Evolutionary conservation across 2,888 invertebrate genomes (phyloP), one percentile per base, ranked within the genome.

Genomic region (Mesorhabditis spiculigera): DNA sequence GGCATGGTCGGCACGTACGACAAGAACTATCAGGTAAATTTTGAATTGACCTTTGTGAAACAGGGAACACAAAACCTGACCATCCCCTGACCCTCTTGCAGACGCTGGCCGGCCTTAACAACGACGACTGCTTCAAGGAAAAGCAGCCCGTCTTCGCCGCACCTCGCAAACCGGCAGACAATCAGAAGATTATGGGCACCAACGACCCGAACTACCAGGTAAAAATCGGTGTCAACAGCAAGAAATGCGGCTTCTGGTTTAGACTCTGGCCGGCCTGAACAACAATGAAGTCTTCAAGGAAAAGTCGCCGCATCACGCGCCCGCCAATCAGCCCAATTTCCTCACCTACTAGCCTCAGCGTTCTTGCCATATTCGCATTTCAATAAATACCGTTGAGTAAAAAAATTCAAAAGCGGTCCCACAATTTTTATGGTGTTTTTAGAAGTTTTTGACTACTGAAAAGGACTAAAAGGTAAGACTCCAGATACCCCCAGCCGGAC

Each of bases 241-340:
- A 10, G 58, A 50, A 50, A 13, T 50, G n/a, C n/a, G 10, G n/a
- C 8, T 10, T 50, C n/a, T n/a, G 8, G 8, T 50, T 50, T 50
- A 50, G 58, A 50, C 58, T 50, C n/a, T 50, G 58, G 58, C 58
- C n/a, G 58, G 58, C 10, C 58, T 50, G 10, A 50, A 50, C 58
- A 50, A 50, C 28, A 28, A 28, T 28, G 28, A 28, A 13, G 58
- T 50, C 8, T 50, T 50, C 58, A n/a, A 50, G n/a, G 58, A 50
- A 10, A 50, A 50, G n/a, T 13, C 8, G 58, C 58, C 58, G 2
- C 10, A 10, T 50, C 58, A 10, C 8, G 58, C n/a, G 8, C 58
- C 8, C 8, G 10, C 8, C 8, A 50, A 50, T 13, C 58, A 50
- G 58, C 28, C 28, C 28, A 50, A 50, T n/a, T 50, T 50, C n/a